phyloP scores from a whole-genome alignment of 2,888 invertebrate genomes.

The Acanthopleura granulata region DNA sequence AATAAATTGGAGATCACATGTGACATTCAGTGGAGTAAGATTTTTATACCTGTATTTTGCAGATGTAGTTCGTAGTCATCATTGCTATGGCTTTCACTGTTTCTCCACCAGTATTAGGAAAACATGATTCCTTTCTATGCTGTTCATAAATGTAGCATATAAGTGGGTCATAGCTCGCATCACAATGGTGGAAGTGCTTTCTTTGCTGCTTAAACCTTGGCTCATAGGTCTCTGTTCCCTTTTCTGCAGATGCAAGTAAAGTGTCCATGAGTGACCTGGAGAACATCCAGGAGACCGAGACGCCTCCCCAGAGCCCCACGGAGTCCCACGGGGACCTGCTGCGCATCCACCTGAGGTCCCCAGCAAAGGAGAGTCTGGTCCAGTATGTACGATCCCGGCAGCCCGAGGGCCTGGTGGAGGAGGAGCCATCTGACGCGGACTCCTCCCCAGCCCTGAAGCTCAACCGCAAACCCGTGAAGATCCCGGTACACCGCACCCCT shows the following conservation, averaged over 20 bases:
- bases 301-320: constrained; percentile 67
- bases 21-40: too few relatives aligned
- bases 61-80: too few relatives aligned
- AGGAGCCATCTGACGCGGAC: constrained; percentile 18
- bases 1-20: too few relatives aligned
- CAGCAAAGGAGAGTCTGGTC: constrained; percentile 37
- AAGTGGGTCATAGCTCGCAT: too few relatives aligned
- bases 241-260: constrained; percentile 66
- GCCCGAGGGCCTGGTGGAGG: constrained; percentile 26
- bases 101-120: too few relatives aligned
- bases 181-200: too few relatives aligned
- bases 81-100: too few relatives aligned
- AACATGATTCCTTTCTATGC: too few relatives aligned
- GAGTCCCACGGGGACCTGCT: constrained; percentile 23
- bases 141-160: too few relatives aligned
- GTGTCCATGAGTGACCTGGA: constrained; percentile 69
- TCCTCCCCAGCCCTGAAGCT: constrained; percentile 5
- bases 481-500: constrained; percentile 36
- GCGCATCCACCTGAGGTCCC: constrained; percentile 34
- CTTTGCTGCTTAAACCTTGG: too few relatives aligned
- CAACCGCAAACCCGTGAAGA: constrained; percentile 1
- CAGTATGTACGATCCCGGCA: constrained; percentile 35
- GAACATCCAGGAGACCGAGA: constrained; percentile 69
- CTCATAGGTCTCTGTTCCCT: background rate
- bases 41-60: too few relatives aligned